These are phyloP conservation scores for Polydrusus tereticollis DNA, from an alignment of 2,888 invertebrate genomes.

Conservation along the genomic window DNA sequence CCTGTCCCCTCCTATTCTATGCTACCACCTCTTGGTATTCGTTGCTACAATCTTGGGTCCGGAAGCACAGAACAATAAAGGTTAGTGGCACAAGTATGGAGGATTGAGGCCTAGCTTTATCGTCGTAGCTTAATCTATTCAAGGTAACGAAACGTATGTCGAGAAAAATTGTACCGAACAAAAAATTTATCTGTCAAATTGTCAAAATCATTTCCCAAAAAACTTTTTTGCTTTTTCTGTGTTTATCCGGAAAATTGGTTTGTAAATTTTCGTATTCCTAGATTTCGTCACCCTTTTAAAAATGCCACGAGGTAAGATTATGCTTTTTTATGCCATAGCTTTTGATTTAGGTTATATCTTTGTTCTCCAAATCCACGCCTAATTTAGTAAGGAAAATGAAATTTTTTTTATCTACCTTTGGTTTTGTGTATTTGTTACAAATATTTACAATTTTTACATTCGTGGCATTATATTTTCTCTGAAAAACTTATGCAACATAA, in stretches of 20 bases:
- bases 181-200: not conserved
- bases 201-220: conserved; percentile 4
- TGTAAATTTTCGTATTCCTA: conserved; percentile 3
- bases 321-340: not conserved
- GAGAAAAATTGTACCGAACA: not conserved
- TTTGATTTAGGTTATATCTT: conserved; percentile 9
- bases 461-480: too few relatives aligned
- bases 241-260: conserved; percentile 4
- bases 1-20: too few relatives aligned
- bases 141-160: not conserved
- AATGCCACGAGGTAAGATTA: conserved; percentile 28
- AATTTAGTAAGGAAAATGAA: not conserved
- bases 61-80: too few relatives aligned
- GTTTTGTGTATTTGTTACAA: not conserved
- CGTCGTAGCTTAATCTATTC: too few relatives aligned
- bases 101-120: too few relatives aligned
- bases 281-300: not conserved
- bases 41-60: too few relatives aligned
- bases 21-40: too few relatives aligned
- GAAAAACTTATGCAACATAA: too few relatives aligned
- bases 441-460: not conserved
- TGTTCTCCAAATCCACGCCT: conserved; percentile 12
- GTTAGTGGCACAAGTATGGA: too few relatives aligned
- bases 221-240: not conserved
- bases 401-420: not conserved